phyloP scores from a whole-genome alignment of 1,140 invertebrate species.

The Diploscapter pachys region DNA sequence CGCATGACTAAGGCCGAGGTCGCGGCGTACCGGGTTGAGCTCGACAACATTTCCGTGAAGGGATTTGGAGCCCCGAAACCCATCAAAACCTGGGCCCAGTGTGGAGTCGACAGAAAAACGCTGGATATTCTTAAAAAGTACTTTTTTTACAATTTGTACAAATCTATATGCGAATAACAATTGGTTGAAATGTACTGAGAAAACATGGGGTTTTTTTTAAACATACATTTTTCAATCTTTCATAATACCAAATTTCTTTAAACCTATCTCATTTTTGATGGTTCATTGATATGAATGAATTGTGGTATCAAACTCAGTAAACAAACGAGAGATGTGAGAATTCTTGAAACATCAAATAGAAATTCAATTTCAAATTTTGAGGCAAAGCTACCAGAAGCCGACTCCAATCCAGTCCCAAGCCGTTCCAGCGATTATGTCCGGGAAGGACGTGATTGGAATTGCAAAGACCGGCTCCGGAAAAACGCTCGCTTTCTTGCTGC shows the following conservation, averaged over 20 bases:
- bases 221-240: too few relatives aligned
- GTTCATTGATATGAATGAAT: too few relatives aligned
- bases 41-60: constrained; percentile 66
- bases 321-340: too few relatives aligned
- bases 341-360: too few relatives aligned
- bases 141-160: constrained; percentile 1
- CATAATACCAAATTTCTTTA: too few relatives aligned
- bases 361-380: constrained; percentile 44
- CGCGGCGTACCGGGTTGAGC: constrained; percentile 70
- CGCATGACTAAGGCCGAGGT: constrained; percentile 79
- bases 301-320: too few relatives aligned
- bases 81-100: constrained; percentile 95
- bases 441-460: constrained; percentile 89
- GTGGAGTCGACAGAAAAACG: constrained; percentile 93
- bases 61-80: constrained; percentile 84
- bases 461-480: constrained; percentile 99
- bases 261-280: too few relatives aligned
- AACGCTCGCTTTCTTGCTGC: constrained; percentile 92
- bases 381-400: constrained; percentile 86
- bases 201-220: too few relatives aligned
- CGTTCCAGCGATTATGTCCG: constrained; percentile 96
- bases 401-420: constrained; percentile 98
- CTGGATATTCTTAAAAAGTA: constrained; percentile 66
- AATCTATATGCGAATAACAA: too few relatives aligned
- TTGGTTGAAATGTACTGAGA: too few relatives aligned